Percentiles rank a stretch among this genome's conserved stretches.
Conservation (phyloP, 1,140 invertebrate species). For the Drosophila sulfurigaster region DNA sequence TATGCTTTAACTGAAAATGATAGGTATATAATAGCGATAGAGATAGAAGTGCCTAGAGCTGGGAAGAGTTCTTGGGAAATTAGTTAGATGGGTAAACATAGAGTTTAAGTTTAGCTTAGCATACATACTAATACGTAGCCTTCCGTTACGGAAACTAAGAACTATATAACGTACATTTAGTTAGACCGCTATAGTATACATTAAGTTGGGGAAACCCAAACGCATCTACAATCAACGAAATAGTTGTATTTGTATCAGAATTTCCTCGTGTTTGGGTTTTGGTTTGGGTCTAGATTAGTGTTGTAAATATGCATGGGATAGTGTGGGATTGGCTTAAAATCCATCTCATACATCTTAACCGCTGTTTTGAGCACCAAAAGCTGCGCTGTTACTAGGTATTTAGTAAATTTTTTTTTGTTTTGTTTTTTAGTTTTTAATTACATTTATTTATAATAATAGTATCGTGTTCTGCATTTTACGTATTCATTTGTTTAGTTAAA, state of each 20-base stretch:
- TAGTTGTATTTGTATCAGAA: slow-evolving; percentile 5
- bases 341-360: slow-evolving; percentile 27
- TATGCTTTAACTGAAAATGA: slow-evolving; percentile 70
- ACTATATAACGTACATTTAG: slow-evolving; percentile 72
- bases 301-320: slow-evolving; percentile 39
- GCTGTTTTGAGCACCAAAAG: slow-evolving; percentile 61
- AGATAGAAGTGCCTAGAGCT: slow-evolving; percentile 56
- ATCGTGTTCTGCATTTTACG: slow-evolving; percentile 67
- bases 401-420: slow-evolving; percentile 31
- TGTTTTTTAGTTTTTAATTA: slow-evolving; percentile 47
- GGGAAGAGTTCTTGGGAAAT: slow-evolving; percentile 48
- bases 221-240: slow-evolving; percentile 7
- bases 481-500: slow-evolving; percentile 65
- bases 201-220: slow-evolving; percentile 32
- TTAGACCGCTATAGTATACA: slow-evolving; percentile 72
- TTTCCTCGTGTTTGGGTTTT: slow-evolving; percentile 4
- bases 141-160: slow-evolving; percentile 63
- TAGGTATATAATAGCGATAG: slow-evolving; percentile 68
- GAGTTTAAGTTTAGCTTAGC: slow-evolving; percentile 55
- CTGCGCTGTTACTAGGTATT: slow-evolving; percentile 58
- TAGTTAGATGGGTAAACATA: slow-evolving; percentile 44
- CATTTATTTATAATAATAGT: slow-evolving; percentile 64
- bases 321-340: slow-evolving; percentile 37
- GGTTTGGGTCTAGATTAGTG: slow-evolving; percentile 35
- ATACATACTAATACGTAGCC: slow-evolving; percentile 53